A percentile compares a stretch with the other conserved stretches of the same genome.
phyloP scores from a whole-genome alignment of 2,888 invertebrate species.

The Noctua fimbriata region DNA sequence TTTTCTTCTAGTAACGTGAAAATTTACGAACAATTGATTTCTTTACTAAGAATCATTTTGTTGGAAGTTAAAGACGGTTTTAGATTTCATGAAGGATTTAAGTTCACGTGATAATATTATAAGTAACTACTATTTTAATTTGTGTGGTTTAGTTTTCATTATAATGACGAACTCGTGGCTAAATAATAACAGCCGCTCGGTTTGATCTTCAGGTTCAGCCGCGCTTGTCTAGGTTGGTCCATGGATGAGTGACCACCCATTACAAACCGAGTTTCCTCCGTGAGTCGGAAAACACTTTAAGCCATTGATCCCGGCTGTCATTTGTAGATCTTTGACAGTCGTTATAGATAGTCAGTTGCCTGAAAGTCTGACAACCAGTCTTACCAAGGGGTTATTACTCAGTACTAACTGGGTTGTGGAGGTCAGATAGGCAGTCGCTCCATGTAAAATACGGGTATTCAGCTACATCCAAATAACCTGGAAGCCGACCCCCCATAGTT shows the following conservation, averaged over 20 bases:
- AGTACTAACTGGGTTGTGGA: neutral
- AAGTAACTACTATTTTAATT: neutral
- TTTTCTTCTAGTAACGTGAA: slow-evolving; percentile 26
- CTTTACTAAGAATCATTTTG: neutral
- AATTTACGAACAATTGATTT: slow-evolving; percentile 12
- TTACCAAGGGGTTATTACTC: neutral
- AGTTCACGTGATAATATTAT: neutral
- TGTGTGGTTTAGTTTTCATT: neutral
- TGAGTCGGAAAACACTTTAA: neutral
- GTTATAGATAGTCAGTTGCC: neutral
- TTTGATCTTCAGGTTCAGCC: neutral
- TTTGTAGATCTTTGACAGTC: neutral
- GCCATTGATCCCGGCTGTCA: neutral
- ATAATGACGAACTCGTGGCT: neutral
- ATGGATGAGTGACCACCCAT: neutral
- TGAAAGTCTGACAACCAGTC: neutral
- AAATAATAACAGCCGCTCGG: neutral
- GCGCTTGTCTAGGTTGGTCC: neutral
- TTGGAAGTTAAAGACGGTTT: neutral
- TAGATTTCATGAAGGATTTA: neutral
- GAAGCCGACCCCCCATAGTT: neutral
- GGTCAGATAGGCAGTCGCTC: neutral
- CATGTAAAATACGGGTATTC: neutral
- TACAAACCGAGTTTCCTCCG: neutral
- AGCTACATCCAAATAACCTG: neutral